Evolutionary conservation across 2,888 invertebrate genomes (phyloP), one percentile per base, ranked within the genome.

Genomic region (Mechanitis mazaeus): DNA sequence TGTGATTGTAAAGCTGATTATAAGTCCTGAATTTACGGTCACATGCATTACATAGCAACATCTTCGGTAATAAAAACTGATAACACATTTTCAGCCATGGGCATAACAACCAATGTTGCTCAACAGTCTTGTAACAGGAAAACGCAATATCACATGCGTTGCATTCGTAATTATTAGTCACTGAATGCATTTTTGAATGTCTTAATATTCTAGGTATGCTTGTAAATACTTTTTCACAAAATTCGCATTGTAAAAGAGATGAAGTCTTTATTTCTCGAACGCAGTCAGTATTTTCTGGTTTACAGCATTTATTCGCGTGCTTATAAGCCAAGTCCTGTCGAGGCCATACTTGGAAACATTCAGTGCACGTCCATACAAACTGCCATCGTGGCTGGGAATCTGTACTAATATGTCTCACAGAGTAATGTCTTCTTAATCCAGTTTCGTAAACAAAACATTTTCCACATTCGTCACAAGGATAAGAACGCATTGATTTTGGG

Each of bases 151-250:
- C 76, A 66, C 91, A 91, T 66, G 92, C 91, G 62, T 87, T 87
- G 75, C 94, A 94, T 74, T 92, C 91, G 79, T 93, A 94, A 74
- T 93, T 93, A 75, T 91, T 92, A 68, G 91, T 90, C n/a, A 92
- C 92, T 1, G 92, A 92, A 80, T 94, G 94, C 46, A 73, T 71
- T 72, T 85, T 88, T 1, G 81, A 78, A 72, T 91, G 91, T 63
- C 81, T 78, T 53, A 90, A 68, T 35, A 91, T 68, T 74, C 85
- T 79, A 11, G 88, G 87, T 58, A 90, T 87, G 71, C 85, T 86
- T 33, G 89, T 88, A 66, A 81, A 91, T 11, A 89, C 85, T 73
- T 87, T 90, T 68, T 90, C 90, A 56, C 73, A 73, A 69, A 88
- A 90, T 71, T 90, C 90, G 68, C 90, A 90, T 75, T 89, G 87